Percentiles rank a stretch among this genome's conserved stretches.
Conservation (phyloP, 2,888 invertebrate genomes). For the Bhutanitis thaidina region DNA sequence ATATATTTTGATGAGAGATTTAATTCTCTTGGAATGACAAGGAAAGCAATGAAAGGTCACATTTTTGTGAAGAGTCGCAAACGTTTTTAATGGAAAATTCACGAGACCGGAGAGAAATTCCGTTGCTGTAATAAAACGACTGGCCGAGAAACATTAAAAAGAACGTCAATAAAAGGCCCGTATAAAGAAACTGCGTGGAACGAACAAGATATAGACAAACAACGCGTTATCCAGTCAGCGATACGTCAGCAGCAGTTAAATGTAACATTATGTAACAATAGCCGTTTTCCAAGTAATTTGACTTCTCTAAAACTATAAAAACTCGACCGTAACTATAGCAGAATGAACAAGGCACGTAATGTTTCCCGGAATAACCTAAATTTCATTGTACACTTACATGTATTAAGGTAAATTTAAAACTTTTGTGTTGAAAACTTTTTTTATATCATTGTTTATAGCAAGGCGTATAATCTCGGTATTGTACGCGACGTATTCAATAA, state of each 20-base stretch:
- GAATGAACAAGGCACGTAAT: background rate
- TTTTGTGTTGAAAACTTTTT: background rate
- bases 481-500: too few relatives aligned
- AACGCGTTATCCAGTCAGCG: constrained; percentile 13
- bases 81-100: constrained; percentile 19
- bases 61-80: constrained; percentile 13
- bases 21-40: constrained; percentile 2
- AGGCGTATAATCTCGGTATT: too few relatives aligned
- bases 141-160: constrained; percentile 19
- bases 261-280: constrained; percentile 10
- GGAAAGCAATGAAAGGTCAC: constrained; percentile 13
- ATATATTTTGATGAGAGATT: background rate
- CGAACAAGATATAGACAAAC: constrained; percentile 14
- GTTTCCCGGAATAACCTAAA: background rate
- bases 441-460: too few relatives aligned
- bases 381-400: too few relatives aligned
- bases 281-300: constrained; percentile 13
- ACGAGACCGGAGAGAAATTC: constrained; percentile 14
- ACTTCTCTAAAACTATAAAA: constrained; percentile 7
- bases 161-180: constrained; percentile 20
- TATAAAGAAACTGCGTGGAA: constrained; percentile 17
- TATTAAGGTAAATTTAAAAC: background rate
- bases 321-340: constrained; percentile 1
- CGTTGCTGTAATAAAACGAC: constrained; percentile 20
- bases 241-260: constrained; percentile 17